Percentiles rank a stretch among this genome's conserved stretches.
Conservation (phyloP, 2,888 invertebrate species). For the Synanthedon myopaeformis region DNA sequence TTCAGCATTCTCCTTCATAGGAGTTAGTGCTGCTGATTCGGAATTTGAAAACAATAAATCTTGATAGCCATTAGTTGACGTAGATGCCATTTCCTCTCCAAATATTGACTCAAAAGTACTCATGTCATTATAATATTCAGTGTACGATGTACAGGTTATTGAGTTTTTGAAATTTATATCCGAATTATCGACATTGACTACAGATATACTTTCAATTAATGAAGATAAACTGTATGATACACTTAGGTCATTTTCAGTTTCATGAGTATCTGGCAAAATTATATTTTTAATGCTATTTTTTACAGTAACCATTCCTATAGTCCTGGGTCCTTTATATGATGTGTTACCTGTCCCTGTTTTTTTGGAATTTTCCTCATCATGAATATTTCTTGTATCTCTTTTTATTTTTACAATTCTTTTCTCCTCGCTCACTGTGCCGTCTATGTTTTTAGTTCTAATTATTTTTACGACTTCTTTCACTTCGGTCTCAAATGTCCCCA, state of each 20-base stretch:
- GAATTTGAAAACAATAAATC: no score
- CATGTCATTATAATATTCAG: no score
- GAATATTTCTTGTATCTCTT: slow-evolving; percentile 16
- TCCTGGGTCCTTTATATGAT: background rate
- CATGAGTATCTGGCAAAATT: background rate
- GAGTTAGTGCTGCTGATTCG: no score
- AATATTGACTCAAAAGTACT: no score
- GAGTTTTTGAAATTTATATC: no score
- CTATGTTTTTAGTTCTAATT: slow-evolving; percentile 20
- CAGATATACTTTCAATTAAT: background rate
- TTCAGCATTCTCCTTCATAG: no score
- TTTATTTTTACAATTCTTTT: slow-evolving; percentile 22
- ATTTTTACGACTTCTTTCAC: slow-evolving; percentile 25
- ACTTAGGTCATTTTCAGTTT: background rate
- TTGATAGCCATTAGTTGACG: no score
- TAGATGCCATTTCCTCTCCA: no score
- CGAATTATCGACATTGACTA: no score
- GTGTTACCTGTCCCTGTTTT: background rate
- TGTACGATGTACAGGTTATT: no score
- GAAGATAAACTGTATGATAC: background rate
- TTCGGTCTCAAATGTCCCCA: slow-evolving; percentile 13
- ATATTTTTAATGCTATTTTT: background rate
- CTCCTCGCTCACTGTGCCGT: slow-evolving; percentile 25
- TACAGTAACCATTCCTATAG: background rate
- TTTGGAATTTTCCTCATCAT: background rate